Conservation (phyloP, 2,797 vertebrate genomes). For the Rhincodon typus region DNA sequence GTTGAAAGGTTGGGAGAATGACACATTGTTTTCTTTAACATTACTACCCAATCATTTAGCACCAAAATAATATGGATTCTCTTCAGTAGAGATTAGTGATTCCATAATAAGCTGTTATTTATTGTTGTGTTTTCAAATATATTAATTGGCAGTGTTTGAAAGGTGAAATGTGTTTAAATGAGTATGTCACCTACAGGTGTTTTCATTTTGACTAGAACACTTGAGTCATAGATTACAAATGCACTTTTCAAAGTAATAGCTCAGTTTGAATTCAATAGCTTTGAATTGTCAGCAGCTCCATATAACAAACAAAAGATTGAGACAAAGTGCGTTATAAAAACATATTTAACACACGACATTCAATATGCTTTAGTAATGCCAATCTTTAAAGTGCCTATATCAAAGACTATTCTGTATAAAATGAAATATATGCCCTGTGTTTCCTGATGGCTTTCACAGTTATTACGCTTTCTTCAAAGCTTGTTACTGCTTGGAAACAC, state of each 20-base stretch:
- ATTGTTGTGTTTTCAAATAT: not conserved
- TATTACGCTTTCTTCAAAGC: not conserved
- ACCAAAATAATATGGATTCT: not conserved
- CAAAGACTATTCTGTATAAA: not conserved
- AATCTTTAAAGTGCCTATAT: not conserved
- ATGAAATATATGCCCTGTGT: not conserved
- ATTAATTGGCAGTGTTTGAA: not conserved
- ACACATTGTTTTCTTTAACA: not conserved
- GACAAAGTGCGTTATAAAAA: not conserved
- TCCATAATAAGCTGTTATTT: not conserved
- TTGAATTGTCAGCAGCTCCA: constrained; percentile 7
- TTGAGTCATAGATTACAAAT: not conserved
- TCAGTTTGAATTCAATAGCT: not conserved
- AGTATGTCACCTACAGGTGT: not conserved
- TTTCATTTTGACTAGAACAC: not conserved
- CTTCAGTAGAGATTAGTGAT: not conserved
- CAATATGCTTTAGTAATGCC: not conserved
- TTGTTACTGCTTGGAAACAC: not conserved
- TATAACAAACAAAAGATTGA: constrained; percentile 19
- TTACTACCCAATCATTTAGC: not conserved
- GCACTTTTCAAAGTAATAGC: not conserved
- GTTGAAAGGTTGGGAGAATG: not conserved
- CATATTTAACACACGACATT: not conserved
- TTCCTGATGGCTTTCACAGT: not conserved
- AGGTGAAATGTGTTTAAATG: not conserved